These are phyloP conservation scores for Galagoides demidoff DNA, from an alignment of 2,797 vertebrate genomes.

Conservation along the genomic window DNA sequence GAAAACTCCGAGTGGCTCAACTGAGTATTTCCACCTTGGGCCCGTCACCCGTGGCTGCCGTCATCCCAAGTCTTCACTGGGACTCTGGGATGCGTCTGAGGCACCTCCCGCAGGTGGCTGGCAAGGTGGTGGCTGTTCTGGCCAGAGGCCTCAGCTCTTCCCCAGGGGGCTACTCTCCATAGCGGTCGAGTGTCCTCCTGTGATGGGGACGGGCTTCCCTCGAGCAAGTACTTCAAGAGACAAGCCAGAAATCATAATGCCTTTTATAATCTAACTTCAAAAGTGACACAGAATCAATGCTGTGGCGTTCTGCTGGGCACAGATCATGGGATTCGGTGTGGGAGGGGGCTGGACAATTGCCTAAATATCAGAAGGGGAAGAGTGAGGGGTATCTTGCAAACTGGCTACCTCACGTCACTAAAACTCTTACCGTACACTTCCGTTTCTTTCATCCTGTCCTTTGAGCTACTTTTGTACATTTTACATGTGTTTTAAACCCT, in stretches of 20 bases:
- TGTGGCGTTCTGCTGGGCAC: neutral
- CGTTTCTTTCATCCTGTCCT: neutral
- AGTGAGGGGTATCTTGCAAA: neutral
- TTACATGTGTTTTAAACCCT: neutral
- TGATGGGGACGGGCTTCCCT: neutral
- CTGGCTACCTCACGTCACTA: too few species aligned
- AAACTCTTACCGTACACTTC: neutral
- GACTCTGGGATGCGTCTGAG: neutral
- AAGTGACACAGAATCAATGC: neutral
- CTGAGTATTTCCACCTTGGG: neutral
- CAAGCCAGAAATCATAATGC: neutral
- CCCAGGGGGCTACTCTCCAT: neutral
- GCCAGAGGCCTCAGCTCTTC: neutral
- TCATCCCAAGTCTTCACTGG: neutral
- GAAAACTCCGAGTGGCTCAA: neutral
- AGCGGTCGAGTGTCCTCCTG: neutral
- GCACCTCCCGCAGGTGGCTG: neutral
- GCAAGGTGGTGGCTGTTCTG: neutral
- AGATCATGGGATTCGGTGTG: neutral
- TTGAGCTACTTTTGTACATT: neutral
- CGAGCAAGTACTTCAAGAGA: neutral
- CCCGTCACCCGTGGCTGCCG: neutral
- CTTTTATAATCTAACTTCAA: neutral
- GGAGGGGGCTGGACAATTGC: neutral
- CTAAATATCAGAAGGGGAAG: neutral